Evolutionary conservation across 2,113 vertebrate species (phyloP).

Genomic region (Lasiurus borealis): DNA sequence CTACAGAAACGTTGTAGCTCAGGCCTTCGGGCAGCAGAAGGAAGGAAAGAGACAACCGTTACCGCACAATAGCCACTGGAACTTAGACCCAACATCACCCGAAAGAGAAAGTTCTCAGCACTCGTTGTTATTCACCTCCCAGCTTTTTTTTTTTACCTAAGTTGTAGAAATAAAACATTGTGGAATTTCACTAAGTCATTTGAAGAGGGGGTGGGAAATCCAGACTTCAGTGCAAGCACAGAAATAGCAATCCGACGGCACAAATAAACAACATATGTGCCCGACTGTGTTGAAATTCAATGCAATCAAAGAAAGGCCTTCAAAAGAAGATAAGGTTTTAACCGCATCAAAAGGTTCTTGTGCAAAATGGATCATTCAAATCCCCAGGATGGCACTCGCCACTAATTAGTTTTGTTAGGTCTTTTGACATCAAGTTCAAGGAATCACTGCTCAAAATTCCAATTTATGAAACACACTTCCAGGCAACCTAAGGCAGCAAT

Average conservation of each 20-base stretch:
- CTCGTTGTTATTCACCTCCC: slow-evolving; percentile 34
- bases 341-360: slow-evolving; percentile 49
- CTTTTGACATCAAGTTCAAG: slow-evolving; percentile 77
- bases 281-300: slow-evolving; percentile 47
- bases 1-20: slow-evolving; percentile 97
- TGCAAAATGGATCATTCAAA: slow-evolving; percentile 59
- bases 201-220: neutral
- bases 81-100: slow-evolving; percentile 62
- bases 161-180: slow-evolving; percentile 71
- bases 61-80: slow-evolving; percentile 82
- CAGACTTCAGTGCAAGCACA: slow-evolving; percentile 14
- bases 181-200: slow-evolving; percentile 60
- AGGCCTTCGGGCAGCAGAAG: slow-evolving; percentile 93
- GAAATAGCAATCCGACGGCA: slow-evolving; percentile 61
- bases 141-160: slow-evolving; percentile 71
- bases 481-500: slow-evolving; percentile 46
- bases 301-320: slow-evolving; percentile 47
- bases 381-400: slow-evolving; percentile 61
- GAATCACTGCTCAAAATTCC: slow-evolving; percentile 65
- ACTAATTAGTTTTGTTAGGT: slow-evolving; percentile 77
- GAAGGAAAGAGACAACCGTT: slow-evolving; percentile 87
- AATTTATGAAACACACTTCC: slow-evolving; percentile 62
- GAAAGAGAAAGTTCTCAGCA: slow-evolving; percentile 53
- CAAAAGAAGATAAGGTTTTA: slow-evolving; percentile 54
- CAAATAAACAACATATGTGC: slow-evolving; percentile 51